Percentiles rank a stretch among this genome's conserved stretches.
phyloP scores from a whole-genome alignment of 2,797 vertebrate genomes.

The Sylvia borin region DNA sequence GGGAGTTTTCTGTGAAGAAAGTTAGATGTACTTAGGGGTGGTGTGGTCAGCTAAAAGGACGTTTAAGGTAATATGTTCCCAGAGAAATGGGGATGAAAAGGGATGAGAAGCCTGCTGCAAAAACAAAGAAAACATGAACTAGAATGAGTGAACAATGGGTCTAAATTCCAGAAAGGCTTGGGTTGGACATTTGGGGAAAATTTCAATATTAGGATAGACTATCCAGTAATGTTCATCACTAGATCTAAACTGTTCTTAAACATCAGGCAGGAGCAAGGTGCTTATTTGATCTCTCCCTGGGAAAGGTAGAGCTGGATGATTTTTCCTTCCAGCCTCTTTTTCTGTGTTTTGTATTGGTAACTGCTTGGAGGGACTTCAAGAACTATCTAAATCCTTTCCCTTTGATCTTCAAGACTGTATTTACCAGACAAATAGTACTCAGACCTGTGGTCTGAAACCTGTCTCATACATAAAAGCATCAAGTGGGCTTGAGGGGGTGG shows the following conservation, averaged over 20 bases:
- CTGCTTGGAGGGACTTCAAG: background rate
- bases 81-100: background rate
- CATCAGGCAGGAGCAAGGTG: background rate
- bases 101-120: background rate
- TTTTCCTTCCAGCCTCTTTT: background rate
- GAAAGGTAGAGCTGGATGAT: background rate
- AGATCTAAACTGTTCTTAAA: background rate
- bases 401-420: background rate
- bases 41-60: background rate
- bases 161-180: background rate
- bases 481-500: background rate
- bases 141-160: background rate
- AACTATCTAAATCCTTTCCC: background rate
- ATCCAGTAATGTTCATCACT: background rate
- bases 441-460: background rate
- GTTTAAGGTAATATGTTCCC: background rate
- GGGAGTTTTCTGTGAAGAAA: background rate
- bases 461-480: background rate
- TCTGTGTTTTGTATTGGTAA: background rate
- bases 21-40: background rate
- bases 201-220: background rate
- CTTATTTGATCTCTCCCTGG: background rate
- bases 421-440: background rate
- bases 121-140: background rate
- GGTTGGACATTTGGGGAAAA: background rate